A percentile compares a stretch with the other conserved stretches of the same genome.
phyloP scores from a whole-genome alignment of 2,888 invertebrate genomes.

The Zonitis immaculata region DNA sequence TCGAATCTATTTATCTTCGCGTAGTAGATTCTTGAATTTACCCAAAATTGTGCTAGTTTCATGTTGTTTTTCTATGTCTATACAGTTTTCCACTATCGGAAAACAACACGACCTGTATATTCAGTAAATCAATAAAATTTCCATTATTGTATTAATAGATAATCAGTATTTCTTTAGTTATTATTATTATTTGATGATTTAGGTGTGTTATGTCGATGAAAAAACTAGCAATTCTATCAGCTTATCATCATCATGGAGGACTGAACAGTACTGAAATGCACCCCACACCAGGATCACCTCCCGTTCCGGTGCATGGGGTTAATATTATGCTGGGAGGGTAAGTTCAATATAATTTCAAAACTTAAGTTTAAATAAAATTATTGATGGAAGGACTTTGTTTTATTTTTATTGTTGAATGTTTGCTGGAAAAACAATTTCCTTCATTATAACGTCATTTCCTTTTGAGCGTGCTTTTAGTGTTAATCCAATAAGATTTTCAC shows the following conservation, averaged over 20 bases:
- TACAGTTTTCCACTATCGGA: no score
- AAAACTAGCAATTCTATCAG: conserved; percentile 58
- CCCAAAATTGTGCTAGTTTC: no score
- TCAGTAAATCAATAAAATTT: neutral
- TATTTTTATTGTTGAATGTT: neutral
- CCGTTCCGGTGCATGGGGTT: conserved; percentile 55
- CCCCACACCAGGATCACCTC: conserved; percentile 43
- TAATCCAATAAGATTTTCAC: conserved; percentile 6
- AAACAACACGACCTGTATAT: no score
- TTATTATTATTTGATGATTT: neutral
- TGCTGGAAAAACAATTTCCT: neutral
- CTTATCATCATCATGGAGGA: conserved; percentile 53
- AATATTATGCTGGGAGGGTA: conserved; percentile 77
- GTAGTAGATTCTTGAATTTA: no score
- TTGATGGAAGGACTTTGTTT: no score
- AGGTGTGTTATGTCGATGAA: conserved; percentile 64
- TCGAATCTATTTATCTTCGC: no score
- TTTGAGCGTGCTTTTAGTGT: neutral
- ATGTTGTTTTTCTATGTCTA: no score
- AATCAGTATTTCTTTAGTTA: neutral
- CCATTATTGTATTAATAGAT: neutral
- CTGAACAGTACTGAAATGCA: conserved; percentile 47
- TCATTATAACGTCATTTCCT: conserved; percentile 8
- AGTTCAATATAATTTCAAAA: conserved; percentile 39
- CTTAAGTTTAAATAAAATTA: no score